Evolutionary conservation across 2,797 vertebrate species (phyloP), one percentile per base, ranked within the genome.

Genomic region (Miichthys miiuy): DNA sequence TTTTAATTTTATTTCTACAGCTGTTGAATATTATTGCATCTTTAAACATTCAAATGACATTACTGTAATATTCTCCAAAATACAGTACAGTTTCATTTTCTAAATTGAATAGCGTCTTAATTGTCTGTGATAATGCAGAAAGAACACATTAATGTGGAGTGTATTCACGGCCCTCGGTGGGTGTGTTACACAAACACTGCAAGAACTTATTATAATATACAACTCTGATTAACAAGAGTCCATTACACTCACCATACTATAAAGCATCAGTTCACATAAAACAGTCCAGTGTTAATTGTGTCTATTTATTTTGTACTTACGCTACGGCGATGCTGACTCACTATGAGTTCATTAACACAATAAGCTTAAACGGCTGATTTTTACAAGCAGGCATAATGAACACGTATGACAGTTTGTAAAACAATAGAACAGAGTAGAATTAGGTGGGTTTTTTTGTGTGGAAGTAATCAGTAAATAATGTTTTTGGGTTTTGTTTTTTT

Each of bases 31-130:
- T 57, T 62, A 67, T 46, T 27, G n/a, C 50, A 25, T 17, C 25
- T 42, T 58, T 25, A 71, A 27, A 54, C 63, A 23, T 57, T 61
- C 34, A 66, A 21, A 76, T 58, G 16, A 21, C 18, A 60, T 34
- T 10, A 48, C 25, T 46, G 10, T 51, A 64, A 66, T 56, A 1
- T 27, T 27, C 17, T 46, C 6, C 2, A 25, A 51, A 56, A 75
- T 25, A 78, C 44, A 56, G 21, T 13, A 58, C 12, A 2, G 51
- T 80, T 70, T 47, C 17, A 72, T 75, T 68, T 65, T 52, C n/a
- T 2, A 3, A 67, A 67, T 34, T 86, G 61, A 77, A 58, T 18
- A 21, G 62, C 6, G 16, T 71, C 42, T 70, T n/a, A 78, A 81
- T 74, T 34, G 51, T 54, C 58, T 55, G 54, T 75, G 5, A 48